phyloP scores from a whole-genome alignment of 2,113 vertebrate species.

The Lasiurus cinereus region DNA sequence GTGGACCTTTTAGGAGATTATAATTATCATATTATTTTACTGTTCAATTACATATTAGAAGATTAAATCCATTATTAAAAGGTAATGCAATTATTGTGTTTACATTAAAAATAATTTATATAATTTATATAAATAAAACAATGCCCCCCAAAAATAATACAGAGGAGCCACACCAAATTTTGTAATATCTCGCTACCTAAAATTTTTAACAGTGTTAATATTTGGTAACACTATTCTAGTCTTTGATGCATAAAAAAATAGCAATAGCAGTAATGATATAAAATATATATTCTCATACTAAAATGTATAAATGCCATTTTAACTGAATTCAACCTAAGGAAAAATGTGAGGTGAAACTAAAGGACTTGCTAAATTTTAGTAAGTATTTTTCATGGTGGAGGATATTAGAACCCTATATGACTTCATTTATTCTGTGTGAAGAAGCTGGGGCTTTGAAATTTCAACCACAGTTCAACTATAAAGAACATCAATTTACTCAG shows the following conservation, averaged over 20 bases:
- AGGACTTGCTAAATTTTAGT: not conserved
- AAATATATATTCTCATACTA: not conserved
- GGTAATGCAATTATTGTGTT: not conserved
- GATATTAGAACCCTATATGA: not conserved
- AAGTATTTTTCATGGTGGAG: not conserved
- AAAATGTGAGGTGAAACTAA: not conserved
- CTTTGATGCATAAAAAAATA: not conserved
- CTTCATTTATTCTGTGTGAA: not conserved
- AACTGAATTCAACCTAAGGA: not conserved
- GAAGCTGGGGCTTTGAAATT: not conserved
- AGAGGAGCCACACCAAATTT: not conserved
- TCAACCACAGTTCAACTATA: not conserved
- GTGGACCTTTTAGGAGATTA: not conserved
- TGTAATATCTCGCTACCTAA: not conserved
- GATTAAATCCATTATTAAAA: not conserved
- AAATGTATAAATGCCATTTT: not conserved
- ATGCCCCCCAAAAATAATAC: not conserved
- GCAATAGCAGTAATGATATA: not conserved
- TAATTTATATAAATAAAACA: not conserved
- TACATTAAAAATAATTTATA: not conserved
- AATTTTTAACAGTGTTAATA: not conserved
- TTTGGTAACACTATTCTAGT: not conserved
- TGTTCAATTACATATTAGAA: not conserved
- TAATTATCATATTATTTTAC: not conserved
- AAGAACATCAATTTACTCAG: not conserved